Evolutionary conservation across 2,113 vertebrate species (phyloP), one percentile per base, ranked within the genome.

Genomic region (Pelusios castaneus): DNA sequence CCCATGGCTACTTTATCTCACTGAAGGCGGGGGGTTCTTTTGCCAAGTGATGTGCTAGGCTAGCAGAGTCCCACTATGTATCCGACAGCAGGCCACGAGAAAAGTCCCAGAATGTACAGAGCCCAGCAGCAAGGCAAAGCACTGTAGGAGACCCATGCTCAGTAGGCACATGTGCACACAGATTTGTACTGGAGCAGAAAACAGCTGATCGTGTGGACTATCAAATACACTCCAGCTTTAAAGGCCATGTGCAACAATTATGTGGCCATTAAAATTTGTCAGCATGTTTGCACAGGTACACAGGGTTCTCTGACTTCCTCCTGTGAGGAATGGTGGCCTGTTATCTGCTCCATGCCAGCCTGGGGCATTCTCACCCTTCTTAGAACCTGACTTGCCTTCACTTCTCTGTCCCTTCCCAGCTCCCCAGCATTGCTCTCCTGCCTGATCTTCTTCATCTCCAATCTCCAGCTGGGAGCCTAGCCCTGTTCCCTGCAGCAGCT

Each of bases 201-300:
- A 14, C 31, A 4, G 60, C 6, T 34, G 60, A 31, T 3, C 14
- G 31, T 34, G 60, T 13, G 31, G 60, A 14, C 60, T 63, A 8
- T 34, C 31, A 17, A 9, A 63, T 17, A 12, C 2, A 2, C 60
- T 17, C 16, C 31, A 4, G 31, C 67, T 91, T 94, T 90, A 75
- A 90, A 91, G 89, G 88, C 41, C 88, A 85, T 45, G 55, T 49
- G 5, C 79, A 79, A 87, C 75, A 54, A 88, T 88, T 85, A 86
- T 77, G 31, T 34, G 38, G 58, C 25, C 49, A 88, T 88, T n/a
- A 82, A 2, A 7, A 63, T 49, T 43, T 31, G 43, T 49, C 81
- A 70, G 75, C 14, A 1, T 27, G 81, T 79, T 56, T 67, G 38
- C 47, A 70, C 38, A 5, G 47, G 43, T 19, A 51, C 51, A 45